Conservation (phyloP, 2,797 vertebrate species). For the Phyllotis vaccarum region DNA sequence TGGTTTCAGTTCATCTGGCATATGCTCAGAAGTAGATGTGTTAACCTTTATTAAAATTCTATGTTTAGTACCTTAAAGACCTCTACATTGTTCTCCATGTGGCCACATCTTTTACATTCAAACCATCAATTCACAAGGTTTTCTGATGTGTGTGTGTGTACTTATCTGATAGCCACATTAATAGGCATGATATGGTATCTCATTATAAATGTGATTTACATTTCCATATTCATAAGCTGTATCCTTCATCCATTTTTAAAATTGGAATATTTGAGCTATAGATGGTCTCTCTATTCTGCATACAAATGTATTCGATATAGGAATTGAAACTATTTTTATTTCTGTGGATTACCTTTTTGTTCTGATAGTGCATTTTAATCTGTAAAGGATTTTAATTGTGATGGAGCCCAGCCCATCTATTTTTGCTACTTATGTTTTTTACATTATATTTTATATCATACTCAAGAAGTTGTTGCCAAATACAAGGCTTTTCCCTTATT, state of each 20-base stretch:
- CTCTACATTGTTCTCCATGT: not conserved
- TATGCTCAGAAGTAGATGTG: not conserved
- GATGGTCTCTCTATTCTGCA: not conserved
- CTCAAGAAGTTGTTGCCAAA: not conserved
- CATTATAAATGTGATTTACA: not conserved
- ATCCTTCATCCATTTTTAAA: not conserved
- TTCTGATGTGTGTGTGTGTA: not conserved
- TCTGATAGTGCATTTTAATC: not conserved
- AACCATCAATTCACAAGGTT: not conserved
- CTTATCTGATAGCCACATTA: not conserved
- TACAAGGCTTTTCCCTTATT: not conserved
- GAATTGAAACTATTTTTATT: not conserved
- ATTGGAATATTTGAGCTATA: not conserved
- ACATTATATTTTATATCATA: not conserved
- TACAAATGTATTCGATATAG: not conserved
- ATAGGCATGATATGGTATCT: not conserved
- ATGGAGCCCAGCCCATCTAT: not conserved
- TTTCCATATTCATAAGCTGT: not conserved
- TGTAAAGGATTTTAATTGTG: constrained; percentile 8
- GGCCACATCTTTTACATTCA: not conserved
- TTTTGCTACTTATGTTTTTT: not conserved
- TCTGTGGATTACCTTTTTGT: not conserved
- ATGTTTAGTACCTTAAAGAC: not conserved
- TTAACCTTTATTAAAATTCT: not conserved
- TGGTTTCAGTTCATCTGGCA: not conserved